phyloP scores from a whole-genome alignment of 2,113 vertebrate species.

The Numida meleagris region DNA sequence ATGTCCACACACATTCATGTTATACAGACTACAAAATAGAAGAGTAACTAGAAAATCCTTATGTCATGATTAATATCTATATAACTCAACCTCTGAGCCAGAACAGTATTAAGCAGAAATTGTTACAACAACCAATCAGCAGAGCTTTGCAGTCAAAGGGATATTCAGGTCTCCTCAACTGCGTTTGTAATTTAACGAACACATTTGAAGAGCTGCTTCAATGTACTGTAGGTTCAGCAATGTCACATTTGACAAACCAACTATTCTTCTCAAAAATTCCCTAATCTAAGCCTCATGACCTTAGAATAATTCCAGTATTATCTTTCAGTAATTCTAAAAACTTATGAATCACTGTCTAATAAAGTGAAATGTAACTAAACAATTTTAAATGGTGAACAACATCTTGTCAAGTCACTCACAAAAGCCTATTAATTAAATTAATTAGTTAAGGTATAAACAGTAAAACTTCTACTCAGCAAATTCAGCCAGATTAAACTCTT shows the following conservation, averaged over 20 bases:
- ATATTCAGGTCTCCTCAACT: not conserved
- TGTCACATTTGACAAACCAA: not conserved
- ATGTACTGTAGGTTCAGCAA: not conserved
- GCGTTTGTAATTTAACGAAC: not conserved
- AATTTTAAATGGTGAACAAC: not conserved
- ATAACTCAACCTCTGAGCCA: not conserved
- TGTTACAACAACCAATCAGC: not conserved
- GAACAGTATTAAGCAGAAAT: not conserved
- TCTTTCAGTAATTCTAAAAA: not conserved
- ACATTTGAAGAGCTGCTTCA: not conserved
- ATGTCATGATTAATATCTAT: not conserved
- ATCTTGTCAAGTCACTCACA: not conserved
- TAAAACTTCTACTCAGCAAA: slow-evolving; percentile 15
- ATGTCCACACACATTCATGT: not conserved
- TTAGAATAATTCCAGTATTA: not conserved
- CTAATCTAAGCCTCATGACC: not conserved
- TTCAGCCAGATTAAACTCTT: slow-evolving; percentile 1
- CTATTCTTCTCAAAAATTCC: not conserved
- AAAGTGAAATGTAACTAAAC: not conserved
- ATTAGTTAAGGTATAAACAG: slow-evolving; percentile 31
- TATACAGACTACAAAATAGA: not conserved
- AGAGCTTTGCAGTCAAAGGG: not conserved
- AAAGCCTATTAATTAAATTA: slow-evolving; percentile 7
- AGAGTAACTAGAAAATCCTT: not conserved
- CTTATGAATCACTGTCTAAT: not conserved